Percentiles rank a stretch among this genome's conserved stretches.
These are phyloP conservation scores for Trichonephila inaurata DNA, from an alignment of 1,140 invertebrate species.

Conservation along the genomic window DNA sequence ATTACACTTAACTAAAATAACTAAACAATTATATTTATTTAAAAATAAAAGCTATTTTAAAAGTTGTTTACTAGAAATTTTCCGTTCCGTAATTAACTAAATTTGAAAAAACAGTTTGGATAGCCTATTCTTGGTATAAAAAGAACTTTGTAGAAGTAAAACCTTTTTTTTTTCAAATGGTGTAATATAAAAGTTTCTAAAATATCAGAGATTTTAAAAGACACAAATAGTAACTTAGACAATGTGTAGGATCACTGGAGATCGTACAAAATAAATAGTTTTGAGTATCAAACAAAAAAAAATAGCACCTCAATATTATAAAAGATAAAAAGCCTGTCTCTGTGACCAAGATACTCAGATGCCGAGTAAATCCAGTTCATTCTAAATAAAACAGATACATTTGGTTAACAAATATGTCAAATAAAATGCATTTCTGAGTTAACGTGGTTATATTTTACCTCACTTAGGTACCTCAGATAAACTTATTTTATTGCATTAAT, in stretches of 20 bases:
- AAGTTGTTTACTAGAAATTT: no score
- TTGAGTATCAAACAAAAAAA: not conserved
- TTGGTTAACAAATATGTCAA: not conserved
- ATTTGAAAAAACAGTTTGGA: no score
- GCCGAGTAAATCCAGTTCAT: not conserved
- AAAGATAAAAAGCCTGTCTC: not conserved
- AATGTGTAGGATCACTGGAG: not conserved
- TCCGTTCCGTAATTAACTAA: no score
- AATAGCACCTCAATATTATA: not conserved
- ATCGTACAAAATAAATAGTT: not conserved
- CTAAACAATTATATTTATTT: no score
- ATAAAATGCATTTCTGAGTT: not conserved
- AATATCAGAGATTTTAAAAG: no score
- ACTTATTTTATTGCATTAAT: not conserved
- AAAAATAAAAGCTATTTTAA: no score
- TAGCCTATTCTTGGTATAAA: no score
- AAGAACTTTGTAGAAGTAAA: no score
- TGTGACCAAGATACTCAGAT: not conserved
- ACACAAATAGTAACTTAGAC: not conserved
- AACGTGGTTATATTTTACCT: not conserved
- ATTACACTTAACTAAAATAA: no score
- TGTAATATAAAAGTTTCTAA: no score
- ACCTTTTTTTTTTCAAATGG: no score
- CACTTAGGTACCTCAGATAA: not conserved
- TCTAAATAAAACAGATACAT: not conserved